phyloP scores from a whole-genome alignment of 2,888 invertebrate species.

The Villa cingulata region DNA sequence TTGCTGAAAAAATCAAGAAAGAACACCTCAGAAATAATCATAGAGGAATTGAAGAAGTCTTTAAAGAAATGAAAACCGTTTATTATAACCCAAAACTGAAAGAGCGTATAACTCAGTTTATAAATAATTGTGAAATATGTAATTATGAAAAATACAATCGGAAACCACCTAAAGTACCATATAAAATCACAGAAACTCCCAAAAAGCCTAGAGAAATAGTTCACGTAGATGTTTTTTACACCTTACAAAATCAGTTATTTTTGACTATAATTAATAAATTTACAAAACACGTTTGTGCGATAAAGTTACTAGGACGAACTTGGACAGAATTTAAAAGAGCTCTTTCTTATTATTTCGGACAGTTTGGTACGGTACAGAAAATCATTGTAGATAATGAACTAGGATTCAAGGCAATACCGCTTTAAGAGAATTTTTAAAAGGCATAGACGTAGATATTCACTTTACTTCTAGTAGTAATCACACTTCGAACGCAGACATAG shows the following conservation, averaged over 20 bases:
- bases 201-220: slow-evolving; percentile 1
- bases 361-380: slow-evolving; percentile 12
- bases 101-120: not conserved
- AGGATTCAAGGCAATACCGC: slow-evolving; percentile 15
- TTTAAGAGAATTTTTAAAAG: slow-evolving; percentile 11
- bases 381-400: slow-evolving; percentile 13
- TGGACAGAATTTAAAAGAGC: slow-evolving; percentile 7
- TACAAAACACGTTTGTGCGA: slow-evolving; percentile 5
- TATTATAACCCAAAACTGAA: not conserved
- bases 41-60: not conserved
- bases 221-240: slow-evolving; percentile 10
- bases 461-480: slow-evolving; percentile 13
- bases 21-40: not conserved
- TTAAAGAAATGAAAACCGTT: not conserved
- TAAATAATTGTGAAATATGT: not conserved
- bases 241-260: slow-evolving; percentile 4
- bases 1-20: not conserved
- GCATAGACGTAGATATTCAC: slow-evolving; percentile 11
- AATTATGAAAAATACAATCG: not conserved
- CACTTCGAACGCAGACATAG: slow-evolving; percentile 14
- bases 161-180: not conserved
- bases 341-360: too few relatives aligned
- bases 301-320: slow-evolving; percentile 2
- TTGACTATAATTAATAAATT: slow-evolving; percentile 8
- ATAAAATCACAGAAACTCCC: slow-evolving; percentile 3